phyloP scores from a whole-genome alignment of 92 coral and sea anemone species.

The Paragorgia papillata region DNA sequence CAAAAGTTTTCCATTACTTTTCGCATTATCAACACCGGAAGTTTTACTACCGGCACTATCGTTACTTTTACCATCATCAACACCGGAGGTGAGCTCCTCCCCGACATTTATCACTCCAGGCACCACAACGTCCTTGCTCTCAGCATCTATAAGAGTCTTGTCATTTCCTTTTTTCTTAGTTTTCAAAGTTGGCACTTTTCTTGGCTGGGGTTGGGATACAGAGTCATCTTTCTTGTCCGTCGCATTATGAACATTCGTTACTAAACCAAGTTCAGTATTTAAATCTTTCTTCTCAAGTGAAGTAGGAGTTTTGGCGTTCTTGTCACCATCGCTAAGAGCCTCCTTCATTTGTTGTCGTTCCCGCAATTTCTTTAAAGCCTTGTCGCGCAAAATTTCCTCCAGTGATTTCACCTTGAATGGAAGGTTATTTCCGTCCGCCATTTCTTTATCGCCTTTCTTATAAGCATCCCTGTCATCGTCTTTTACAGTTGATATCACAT shows the following conservation, averaged over 20 bases:
- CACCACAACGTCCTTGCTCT: background rate
- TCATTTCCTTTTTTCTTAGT: too few relatives aligned
- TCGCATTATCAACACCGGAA: background rate
- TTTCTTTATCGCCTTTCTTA: background rate
- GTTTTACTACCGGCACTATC: too few relatives aligned
- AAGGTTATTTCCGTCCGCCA: slow-evolving; percentile 47
- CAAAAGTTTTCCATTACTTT: background rate
- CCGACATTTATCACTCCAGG: background rate
- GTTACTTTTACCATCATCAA: too few relatives aligned
- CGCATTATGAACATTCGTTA: too few relatives aligned
- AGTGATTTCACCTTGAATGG: slow-evolving; percentile 81
- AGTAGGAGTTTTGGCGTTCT: slow-evolving; percentile 7
- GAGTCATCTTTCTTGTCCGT: too few relatives aligned
- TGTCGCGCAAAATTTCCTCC: slow-evolving; percentile 91
- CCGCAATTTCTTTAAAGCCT: slow-evolving; percentile 82
- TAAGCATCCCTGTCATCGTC: too few relatives aligned
- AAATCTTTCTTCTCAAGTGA: slow-evolving; percentile 2
- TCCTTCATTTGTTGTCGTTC: slow-evolving; percentile 62
- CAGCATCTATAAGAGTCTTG: too few relatives aligned
- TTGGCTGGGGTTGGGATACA: too few relatives aligned
- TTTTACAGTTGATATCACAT: background rate
- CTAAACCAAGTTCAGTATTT: background rate
- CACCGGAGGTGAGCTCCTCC: background rate
- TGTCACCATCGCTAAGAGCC: slow-evolving; percentile 4
- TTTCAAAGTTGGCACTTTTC: too few relatives aligned